phyloP scores from a whole-genome alignment of 2,888 invertebrate species.

The Oasisia sp. region DNA sequence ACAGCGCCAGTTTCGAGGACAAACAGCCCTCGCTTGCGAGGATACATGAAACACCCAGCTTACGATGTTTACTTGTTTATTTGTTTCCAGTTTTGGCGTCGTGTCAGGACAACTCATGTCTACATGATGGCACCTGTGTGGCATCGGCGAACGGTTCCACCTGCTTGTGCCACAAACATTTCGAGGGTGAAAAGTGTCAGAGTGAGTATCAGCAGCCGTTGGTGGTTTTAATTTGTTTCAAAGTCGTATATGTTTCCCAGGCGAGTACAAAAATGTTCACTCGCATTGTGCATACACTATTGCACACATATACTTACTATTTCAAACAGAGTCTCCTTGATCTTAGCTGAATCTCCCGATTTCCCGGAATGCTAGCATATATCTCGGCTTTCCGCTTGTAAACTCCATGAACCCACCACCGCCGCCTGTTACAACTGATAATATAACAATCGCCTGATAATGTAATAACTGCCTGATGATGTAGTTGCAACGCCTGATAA shows the following conservation, averaged over 20 bases:
- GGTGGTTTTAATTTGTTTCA: not conserved
- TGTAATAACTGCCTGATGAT: too few relatives aligned
- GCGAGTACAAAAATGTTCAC: not conserved
- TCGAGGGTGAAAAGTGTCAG: not conserved
- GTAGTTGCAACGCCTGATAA: too few relatives aligned
- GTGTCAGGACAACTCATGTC: not conserved
- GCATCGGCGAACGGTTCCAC: not conserved
- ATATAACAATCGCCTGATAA: too few relatives aligned
- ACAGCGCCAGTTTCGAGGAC: too few relatives aligned
- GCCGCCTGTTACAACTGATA: too few relatives aligned
- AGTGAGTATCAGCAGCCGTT: not conserved
- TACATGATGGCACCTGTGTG: not conserved
- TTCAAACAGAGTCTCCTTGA: too few relatives aligned
- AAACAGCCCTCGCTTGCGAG: not conserved
- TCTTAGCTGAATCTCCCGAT: too few relatives aligned
- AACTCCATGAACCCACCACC: too few relatives aligned
- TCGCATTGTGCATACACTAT: not conserved
- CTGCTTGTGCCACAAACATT: not conserved
- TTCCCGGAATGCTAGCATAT: too few relatives aligned
- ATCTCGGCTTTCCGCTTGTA: too few relatives aligned
- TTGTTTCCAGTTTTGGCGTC: not conserved
- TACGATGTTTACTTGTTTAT: not conserved
- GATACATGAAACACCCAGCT: not conserved
- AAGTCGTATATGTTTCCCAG: not conserved
- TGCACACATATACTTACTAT: too few relatives aligned